Evolutionary conservation across 2,797 vertebrate genomes (phyloP).

Genomic region (Acanthornis magna): DNA sequence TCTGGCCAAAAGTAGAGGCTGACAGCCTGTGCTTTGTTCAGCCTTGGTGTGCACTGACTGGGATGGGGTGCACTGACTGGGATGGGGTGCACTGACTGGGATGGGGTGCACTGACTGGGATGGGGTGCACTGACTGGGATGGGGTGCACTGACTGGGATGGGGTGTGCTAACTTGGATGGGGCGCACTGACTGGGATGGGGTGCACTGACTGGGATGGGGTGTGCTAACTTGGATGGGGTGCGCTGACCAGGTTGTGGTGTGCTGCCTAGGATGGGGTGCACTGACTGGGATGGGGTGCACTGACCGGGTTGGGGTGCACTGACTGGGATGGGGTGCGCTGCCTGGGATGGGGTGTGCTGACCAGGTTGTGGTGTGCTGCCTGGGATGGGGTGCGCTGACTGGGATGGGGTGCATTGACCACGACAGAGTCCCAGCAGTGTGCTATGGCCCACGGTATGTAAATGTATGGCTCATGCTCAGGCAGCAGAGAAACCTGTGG

Average conservation of each 20-base stretch:
- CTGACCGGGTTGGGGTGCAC: no score
- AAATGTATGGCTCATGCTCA: background rate
- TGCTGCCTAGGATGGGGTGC: no score
- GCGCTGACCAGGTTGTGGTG: rapidly evolving
- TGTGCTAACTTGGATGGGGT: no score
- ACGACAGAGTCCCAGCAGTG: rapidly evolving
- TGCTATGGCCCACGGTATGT: rapidly evolving
- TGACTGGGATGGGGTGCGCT: background rate
- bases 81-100: rapidly evolving
- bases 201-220: background rate
- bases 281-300: no score
- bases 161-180: rapidly evolving
- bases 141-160: background rate
- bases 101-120: no score
- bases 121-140: background rate
- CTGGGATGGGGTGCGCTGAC: no score
- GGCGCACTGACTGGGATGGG: no score
- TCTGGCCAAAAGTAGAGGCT: background rate
- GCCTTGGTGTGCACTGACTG: rapidly evolving
- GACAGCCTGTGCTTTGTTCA: background rate
- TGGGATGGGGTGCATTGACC: rapidly evolving
- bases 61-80: background rate
- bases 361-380: rapidly evolving
- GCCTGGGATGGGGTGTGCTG: background rate
- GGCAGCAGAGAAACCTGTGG: background rate